Percentiles rank a stretch among this genome's conserved stretches.
phyloP scores from a whole-genome alignment of 2,797 vertebrate species.

The Sebastes iracundus region DNA sequence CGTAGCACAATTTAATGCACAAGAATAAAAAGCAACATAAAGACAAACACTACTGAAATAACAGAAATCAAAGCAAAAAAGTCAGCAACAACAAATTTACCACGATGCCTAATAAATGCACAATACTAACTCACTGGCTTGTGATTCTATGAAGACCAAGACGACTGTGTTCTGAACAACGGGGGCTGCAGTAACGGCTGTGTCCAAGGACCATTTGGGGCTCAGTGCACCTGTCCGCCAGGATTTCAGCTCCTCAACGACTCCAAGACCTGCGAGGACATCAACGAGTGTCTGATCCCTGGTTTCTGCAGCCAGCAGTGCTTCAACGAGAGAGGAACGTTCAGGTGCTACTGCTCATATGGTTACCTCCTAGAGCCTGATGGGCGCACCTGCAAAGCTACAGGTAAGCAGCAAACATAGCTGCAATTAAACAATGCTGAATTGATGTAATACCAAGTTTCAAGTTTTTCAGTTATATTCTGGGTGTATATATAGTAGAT shows the following conservation, averaged over 20 bases:
- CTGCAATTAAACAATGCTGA: background rate
- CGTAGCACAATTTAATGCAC: background rate
- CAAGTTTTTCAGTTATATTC: background rate
- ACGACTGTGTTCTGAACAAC: slow-evolving; percentile 79
- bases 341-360: slow-evolving; percentile 79
- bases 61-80: background rate
- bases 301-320: slow-evolving; percentile 84
- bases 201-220: slow-evolving; percentile 80
- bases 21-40: background rate
- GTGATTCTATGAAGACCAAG: slow-evolving; percentile 64
- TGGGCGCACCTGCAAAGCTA: slow-evolving; percentile 80
- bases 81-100: background rate
- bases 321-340: slow-evolving; percentile 81
- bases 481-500: background rate
- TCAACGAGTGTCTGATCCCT: slow-evolving; percentile 81
- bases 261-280: slow-evolving; percentile 82
- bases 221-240: slow-evolving; percentile 77
- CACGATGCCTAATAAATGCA: background rate
- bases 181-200: slow-evolving; percentile 81
- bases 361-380: slow-evolving; percentile 80
- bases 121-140: background rate
- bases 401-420: slow-evolving; percentile 39
- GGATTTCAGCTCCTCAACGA: slow-evolving; percentile 81
- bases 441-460: background rate
- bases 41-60: background rate